Evolutionary conservation across 2,888 invertebrate species (phyloP), one percentile per base, ranked within the genome.

Genomic region (Adelognathus sp.): DNA sequence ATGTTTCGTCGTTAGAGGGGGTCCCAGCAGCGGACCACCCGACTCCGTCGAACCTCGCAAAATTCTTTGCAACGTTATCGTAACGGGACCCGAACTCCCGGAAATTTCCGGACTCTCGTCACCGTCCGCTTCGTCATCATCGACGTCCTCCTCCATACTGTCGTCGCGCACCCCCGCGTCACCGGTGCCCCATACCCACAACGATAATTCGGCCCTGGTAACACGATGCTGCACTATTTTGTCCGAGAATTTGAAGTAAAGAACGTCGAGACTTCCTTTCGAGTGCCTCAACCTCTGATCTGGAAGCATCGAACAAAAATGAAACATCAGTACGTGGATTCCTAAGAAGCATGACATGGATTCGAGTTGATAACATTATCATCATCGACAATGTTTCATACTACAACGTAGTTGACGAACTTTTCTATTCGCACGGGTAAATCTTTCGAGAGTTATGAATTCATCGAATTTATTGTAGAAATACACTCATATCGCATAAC

Each of bases 241-340:
- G 84, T 95, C 94, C 60, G 95, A 94, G 90, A 96, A 95, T 82
- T 93, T 93, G 92, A 96, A 96, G 92, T 95, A 94, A 82, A 96
- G 93, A 80, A 95, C 93, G 88, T 95, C 94, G 82, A 94, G 92
- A 69, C 94, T 95, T 84, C 94, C 94, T 92, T 94, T 94, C 85
- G 94, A 93, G 86, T 94, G 95, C 90, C 95, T 94, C 82, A 95
- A 92, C 88, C 94, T 93, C 63, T 94, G 94, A 91, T 95, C 96
- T 96, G 94, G 4, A 92, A 92, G 36, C 39, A 52, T 9, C 24
- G 31, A 33, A 67, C 9, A 39, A 67, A 27, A 52, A 36, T n/a
- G n/a, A 33, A 36, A 33, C 2, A 4, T 36, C 21, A 7, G 52
- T 16, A 33, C 39, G 54, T 29, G 11, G 5, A 4, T 36, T 52